Evolutionary conservation across 2,797 vertebrate genomes (phyloP), one percentile per base, ranked within the genome.

Genomic region (Alca torda): DNA sequence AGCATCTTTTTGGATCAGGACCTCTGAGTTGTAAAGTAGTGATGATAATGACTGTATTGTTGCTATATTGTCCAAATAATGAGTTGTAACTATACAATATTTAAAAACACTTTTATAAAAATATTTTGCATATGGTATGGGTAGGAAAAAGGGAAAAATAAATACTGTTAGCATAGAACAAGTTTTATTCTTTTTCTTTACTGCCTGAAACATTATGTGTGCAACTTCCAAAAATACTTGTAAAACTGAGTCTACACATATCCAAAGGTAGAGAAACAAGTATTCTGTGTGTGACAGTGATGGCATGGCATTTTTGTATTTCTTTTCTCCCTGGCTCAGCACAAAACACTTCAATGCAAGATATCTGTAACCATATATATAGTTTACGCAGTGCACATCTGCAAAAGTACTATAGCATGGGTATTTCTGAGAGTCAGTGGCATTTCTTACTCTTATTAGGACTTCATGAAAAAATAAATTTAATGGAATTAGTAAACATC

Each of bases 401-500:
- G 87, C 33, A 78, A 75, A 95, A 92, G 37, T 63, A 50, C 28
- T 77, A 53, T 39, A 85, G 18, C 14, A 15, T 51, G n/a, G 13
- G 8, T 78, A 75, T 87, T 96, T 87, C 23, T 87, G 39, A 69
- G 24, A 94, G 61, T 20, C 72, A 92, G 41, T 35, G 72, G 15
- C 63, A 87, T 92, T 94, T 86, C 18, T 95, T 86, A 77, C 57
- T 88, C 45, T 80, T 93, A 90, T 95, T 96, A 93, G 82, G 90
- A 96, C 92, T 89, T 94, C 92, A 96, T 95, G 93, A 81, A 89
- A 94, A 90, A 92, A 69, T 33, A 77, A 70, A 91, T 84, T 64
- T 84, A 61, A 88, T 73, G 31, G 77, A 90, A 97, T 97, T 96
- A 95, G 68, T 77, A 84, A 85, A 96, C 94, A 88, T 97, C 96